phyloP scores from a whole-genome alignment of 2,888 invertebrate genomes.

The Leptinotarsa haldemani region DNA sequence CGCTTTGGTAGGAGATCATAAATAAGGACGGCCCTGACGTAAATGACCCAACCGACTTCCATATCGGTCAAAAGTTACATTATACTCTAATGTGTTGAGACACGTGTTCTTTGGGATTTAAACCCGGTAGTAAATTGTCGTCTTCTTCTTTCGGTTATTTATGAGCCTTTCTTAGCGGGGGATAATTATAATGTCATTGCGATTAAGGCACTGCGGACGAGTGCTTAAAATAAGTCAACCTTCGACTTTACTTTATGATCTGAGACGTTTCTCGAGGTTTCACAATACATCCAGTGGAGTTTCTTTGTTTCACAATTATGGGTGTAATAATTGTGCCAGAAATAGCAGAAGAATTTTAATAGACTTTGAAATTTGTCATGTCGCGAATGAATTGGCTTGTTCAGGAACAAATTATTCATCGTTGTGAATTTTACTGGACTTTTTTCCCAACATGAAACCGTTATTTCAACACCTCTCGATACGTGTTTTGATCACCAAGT shows the following conservation, averaged over 20 bases:
- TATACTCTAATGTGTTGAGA: constrained; percentile 40
- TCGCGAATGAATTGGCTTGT: too few relatives aligned
- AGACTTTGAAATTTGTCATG: too few relatives aligned
- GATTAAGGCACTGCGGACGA: constrained; percentile 20
- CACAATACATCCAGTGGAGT: background rate
- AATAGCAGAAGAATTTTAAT: too few relatives aligned
- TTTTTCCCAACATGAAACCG: too few relatives aligned
- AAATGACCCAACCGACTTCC: constrained; percentile 39
- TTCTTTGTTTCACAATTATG: background rate
- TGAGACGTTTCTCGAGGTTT: constrained; percentile 4
- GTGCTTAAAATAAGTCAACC: constrained; percentile 15
- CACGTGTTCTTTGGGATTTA: constrained; percentile 42
- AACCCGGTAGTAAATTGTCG: constrained; percentile 43
- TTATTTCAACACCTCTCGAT: too few relatives aligned
- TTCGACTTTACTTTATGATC: constrained; percentile 10
- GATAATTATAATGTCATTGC: constrained; percentile 22
- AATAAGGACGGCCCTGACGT: constrained; percentile 33
- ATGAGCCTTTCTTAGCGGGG: constrained; percentile 29
- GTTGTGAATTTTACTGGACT: too few relatives aligned
- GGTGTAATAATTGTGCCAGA: background rate
- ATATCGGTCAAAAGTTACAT: constrained; percentile 40
- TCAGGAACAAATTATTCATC: too few relatives aligned
- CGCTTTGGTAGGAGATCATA: constrained; percentile 36
- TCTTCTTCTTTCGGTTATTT: constrained; percentile 30
- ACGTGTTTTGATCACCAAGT: too few relatives aligned